Base-by-base conservation (phyloP, 2,113 vertebrate genomes). In the Lota lota region DNA sequence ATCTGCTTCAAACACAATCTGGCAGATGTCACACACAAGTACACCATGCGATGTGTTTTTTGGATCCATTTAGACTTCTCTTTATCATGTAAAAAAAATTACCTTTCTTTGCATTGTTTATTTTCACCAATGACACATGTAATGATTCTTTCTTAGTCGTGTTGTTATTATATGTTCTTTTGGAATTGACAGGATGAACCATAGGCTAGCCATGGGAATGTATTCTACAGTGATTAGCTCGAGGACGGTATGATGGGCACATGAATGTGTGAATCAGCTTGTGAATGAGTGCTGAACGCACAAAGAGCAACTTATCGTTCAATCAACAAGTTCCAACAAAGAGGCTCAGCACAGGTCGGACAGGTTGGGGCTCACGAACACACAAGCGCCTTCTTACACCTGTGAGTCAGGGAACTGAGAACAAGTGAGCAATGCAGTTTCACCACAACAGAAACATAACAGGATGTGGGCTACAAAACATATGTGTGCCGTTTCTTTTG, bases 381-480 rank as follows among this genome's bases (percentile, higher is more conserved):
- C 40, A 10, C 2, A 5, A n/a, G 65, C 62, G 73, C 79, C 74
- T 36, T 69, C 69, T 78, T 78, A 76, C 76, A 79, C 75, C 76
- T 83, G 67, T 33, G 59, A 80, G 69, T 87, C 33, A 66, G n/a
- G 53, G 83, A 88, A 88, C 80, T 78, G 82, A 87, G 80, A 85
- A 79, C 69, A 67, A 76, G 77, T 75, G 77, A 76, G 83, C 82
- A 81, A 62, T 17, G 66, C 73, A 67, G 78, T 82, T 85, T 79
- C 78, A 78, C 80, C 73, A 76, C 74, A 56, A 81, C 73, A 50
- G 68, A 78, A 76, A 47, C 28, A 17, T 83, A 79, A 77, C 69
- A 85, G 88, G 87, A 89, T 85, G 87, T 87, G 82, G 83, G 73
- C 61, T 68, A 77, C 79, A 86, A 84, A 83, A 72, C 69, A 74